Percentiles rank a stretch among this genome's conserved stretches.
Conservation (phyloP, 2,888 invertebrate genomes). For the Ormia ochracea region DNA sequence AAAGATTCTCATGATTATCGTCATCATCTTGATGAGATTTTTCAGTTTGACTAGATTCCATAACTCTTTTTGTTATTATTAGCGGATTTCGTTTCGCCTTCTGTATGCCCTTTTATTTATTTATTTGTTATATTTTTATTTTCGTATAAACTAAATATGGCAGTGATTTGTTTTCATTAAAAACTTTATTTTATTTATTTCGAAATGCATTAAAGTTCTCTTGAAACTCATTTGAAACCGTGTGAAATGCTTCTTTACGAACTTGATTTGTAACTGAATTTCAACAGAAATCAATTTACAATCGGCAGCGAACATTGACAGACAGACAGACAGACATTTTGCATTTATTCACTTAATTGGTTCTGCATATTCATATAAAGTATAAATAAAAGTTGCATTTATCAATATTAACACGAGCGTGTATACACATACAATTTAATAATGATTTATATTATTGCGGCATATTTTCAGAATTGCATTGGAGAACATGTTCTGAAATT, state of each 20-base stretch:
- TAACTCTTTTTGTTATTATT: conserved; percentile 9
- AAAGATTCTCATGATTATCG: conserved; percentile 53
- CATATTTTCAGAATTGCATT: not conserved
- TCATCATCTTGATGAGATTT: conserved; percentile 46
- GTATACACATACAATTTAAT: too few relatives aligned
- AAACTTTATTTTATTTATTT: not conserved
- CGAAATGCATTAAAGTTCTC: conserved; percentile 27
- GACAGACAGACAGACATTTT: conserved; percentile 15
- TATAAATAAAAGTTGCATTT: conserved; percentile 16
- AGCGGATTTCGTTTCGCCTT: conserved; percentile 4
- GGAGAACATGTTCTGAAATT: conserved; percentile 18
- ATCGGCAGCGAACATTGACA: conserved; percentile 22
- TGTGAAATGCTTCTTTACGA: conserved; percentile 34
- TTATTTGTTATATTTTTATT: too few relatives aligned
- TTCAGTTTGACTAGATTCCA: conserved; percentile 54
- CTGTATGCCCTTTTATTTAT: not conserved
- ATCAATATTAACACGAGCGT: not conserved
- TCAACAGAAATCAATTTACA: not conserved
- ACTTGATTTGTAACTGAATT: conserved; percentile 38
- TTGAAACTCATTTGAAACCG: conserved; percentile 27
- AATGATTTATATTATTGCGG: not conserved
- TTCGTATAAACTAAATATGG: conserved; percentile 2
- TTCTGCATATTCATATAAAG: not conserved
- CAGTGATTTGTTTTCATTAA: conserved; percentile 15
- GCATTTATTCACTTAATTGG: conserved; percentile 1